Evolutionary conservation across 2,113 vertebrate species (phyloP).

Genomic region (Myrmecobius fasciatus): DNA sequence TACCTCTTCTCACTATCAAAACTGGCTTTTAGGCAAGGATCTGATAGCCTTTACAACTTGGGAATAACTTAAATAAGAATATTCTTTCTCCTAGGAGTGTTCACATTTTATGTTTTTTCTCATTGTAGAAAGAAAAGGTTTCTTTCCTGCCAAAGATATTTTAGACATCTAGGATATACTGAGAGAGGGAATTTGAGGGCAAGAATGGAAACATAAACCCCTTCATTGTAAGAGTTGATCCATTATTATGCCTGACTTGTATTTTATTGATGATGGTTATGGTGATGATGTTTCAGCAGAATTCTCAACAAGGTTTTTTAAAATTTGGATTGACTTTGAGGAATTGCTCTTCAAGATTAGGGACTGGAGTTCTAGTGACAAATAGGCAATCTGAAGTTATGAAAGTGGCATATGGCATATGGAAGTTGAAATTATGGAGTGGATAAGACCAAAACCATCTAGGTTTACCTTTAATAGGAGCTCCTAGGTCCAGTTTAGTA

Average conservation of each 20-base stretch:
- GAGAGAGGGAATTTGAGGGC: not conserved
- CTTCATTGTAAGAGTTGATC: conserved; percentile 69
- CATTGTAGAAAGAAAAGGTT: not conserved
- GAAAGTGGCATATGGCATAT: too few species aligned
- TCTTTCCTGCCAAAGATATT: not conserved
- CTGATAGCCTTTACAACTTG: not conserved
- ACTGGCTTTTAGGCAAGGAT: not conserved
- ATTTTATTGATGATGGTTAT: not conserved
- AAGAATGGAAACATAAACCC: not conserved
- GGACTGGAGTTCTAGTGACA: not conserved
- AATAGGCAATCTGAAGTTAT: not conserved
- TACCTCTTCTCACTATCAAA: not conserved
- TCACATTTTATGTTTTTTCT: not conserved
- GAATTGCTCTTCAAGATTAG: not conserved
- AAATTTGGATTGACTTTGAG: not conserved
- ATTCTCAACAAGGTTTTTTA: not conserved
- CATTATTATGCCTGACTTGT: conserved; percentile 60
- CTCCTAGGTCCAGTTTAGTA: not conserved
- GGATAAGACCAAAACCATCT: not conserved
- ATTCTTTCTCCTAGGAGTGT: not conserved
- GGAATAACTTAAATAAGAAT: not conserved
- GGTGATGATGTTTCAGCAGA: too few species aligned
- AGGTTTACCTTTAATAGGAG: not conserved
- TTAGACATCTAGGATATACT: not conserved
- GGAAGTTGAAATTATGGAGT: not conserved